Base-by-base conservation (phyloP, 2,797 vertebrate genomes). In the Clarias platycephalus region DNA sequence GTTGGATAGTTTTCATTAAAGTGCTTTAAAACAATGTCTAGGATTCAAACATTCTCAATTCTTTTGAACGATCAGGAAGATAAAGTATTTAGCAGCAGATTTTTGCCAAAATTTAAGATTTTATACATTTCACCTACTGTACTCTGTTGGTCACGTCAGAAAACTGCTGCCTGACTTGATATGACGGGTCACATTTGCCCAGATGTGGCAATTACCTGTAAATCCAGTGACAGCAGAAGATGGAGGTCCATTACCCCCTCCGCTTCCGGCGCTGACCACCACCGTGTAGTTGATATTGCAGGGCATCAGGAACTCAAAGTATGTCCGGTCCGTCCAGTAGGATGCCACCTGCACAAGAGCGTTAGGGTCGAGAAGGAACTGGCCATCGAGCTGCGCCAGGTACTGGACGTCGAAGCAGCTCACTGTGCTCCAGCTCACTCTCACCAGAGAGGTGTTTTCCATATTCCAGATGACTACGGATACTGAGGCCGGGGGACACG, bases 221-320 rank as follows among this genome's bases (percentile, higher is more conserved):
- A 88, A 64, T 62, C 93, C 93, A 49, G 22, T 64, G 15, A 91
- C 53, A 76, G 76, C 12, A 10, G 0, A 16, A n/a, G 94, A 95
- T 0, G 92, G 90, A 1, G 75, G 1, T 70, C 96, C 91, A n/a
- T 49, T 74, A 15, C 94, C 95, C 0, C 87, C 94, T 4, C 81
- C 40, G 89, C 95, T 96, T 84, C 88, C 89, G 79, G 94, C 79
- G 0, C 63, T 87, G 15, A 96, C 91, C 0, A 91, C 93, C 28
- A 95, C 71, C 40, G 88, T 92, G 81, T 92, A 96, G 12, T 80
- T 18, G 13, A 94, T 93, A 89, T 94, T 92, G 85, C 94, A 95
- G 12, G 94, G 95, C 72, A 96, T 75, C 0, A 90, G 92, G 7
- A 95, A 87, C 88, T 95, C 95, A 86, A 95, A 96, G 88, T 92